Conservation (phyloP, 2,888 invertebrate species). For the Macaria liturata region DNA sequence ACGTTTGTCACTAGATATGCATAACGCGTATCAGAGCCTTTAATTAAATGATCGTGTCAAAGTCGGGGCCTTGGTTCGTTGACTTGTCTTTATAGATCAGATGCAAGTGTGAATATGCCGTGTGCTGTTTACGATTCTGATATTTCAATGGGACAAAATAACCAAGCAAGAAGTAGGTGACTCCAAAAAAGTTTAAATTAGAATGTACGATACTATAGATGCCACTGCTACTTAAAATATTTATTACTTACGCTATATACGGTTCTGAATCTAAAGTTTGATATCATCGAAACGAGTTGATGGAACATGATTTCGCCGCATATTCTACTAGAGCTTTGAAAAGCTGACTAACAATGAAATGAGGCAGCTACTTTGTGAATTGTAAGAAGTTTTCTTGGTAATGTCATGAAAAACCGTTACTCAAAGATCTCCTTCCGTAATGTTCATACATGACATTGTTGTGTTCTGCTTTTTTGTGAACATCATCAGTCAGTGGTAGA, state of each 20-base stretch:
- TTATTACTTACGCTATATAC: too few relatives aligned
- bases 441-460: slow-evolving; percentile 44
- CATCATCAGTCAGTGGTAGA: slow-evolving; percentile 15
- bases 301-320: too few relatives aligned
- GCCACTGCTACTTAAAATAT: too few relatives aligned
- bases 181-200: too few relatives aligned
- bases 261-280: too few relatives aligned
- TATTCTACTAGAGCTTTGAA: too few relatives aligned
- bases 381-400: slow-evolving; percentile 32
- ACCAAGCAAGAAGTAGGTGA: too few relatives aligned
- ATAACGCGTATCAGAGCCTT: slow-evolving; percentile 25
- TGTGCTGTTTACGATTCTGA: slow-evolving; percentile 9
- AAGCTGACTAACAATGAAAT: slow-evolving; percentile 19
- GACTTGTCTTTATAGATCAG: slow-evolving; percentile 29
- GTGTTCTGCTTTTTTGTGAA: slow-evolving; percentile 40
- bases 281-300: too few relatives aligned
- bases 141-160: too few relatives aligned
- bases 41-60: slow-evolving; percentile 31
- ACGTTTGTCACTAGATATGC: slow-evolving; percentile 18
- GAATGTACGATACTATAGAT: too few relatives aligned
- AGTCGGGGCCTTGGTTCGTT: slow-evolving; percentile 32
- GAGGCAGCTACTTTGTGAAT: slow-evolving; percentile 37
- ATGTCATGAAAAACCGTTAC: too few relatives aligned
- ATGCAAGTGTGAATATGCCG: slow-evolving; percentile 23
- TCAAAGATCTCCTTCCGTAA: slow-evolving; percentile 35